phyloP scores from a whole-genome alignment of 2,797 vertebrate species.

The Sebastes wilsoni region DNA sequence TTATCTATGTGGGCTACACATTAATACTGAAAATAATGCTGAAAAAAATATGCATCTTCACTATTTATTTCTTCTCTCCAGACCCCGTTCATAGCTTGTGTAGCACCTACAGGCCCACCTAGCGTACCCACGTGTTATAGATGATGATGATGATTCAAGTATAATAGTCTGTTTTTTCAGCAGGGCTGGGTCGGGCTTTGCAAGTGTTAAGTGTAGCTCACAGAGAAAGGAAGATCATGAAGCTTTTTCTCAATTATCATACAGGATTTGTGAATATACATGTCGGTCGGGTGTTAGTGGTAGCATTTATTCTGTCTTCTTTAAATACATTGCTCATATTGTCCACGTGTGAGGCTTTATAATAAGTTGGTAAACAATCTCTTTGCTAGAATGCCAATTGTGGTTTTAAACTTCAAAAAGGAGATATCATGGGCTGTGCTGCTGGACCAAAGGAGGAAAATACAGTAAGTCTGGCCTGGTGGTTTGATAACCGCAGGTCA shows the following conservation, averaged over 20 bases:
- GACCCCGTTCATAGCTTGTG: constrained; percentile 77
- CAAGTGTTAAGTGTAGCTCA: constrained; percentile 63
- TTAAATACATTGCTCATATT: neutral
- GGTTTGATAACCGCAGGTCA: constrained; percentile 6
- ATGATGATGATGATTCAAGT: constrained; percentile 63
- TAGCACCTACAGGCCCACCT: constrained; percentile 34
- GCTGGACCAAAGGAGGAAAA: neutral
- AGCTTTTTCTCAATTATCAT: constrained; percentile 6
- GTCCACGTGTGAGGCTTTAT: constrained; percentile 8
- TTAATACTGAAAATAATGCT: constrained; percentile 74
- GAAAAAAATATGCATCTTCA: constrained; percentile 18
- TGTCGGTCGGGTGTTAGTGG: constrained; percentile 14
- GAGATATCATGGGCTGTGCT: neutral
- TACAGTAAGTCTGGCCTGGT: neutral
- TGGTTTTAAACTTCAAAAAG: neutral
- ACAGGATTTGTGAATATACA: constrained; percentile 6
- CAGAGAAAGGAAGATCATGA: constrained; percentile 58
- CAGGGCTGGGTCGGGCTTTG: constrained; percentile 27
- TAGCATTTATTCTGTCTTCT: neutral
- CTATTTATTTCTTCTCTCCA: constrained; percentile 32
- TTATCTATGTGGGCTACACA: constrained; percentile 12
- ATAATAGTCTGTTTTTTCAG: constrained; percentile 50
- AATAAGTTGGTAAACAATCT: constrained; percentile 5
- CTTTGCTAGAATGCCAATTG: neutral
- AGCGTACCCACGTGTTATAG: constrained; percentile 6